phyloP scores from a whole-genome alignment of 92 coral and sea anemone species.

The Montipora capitata region DNA sequence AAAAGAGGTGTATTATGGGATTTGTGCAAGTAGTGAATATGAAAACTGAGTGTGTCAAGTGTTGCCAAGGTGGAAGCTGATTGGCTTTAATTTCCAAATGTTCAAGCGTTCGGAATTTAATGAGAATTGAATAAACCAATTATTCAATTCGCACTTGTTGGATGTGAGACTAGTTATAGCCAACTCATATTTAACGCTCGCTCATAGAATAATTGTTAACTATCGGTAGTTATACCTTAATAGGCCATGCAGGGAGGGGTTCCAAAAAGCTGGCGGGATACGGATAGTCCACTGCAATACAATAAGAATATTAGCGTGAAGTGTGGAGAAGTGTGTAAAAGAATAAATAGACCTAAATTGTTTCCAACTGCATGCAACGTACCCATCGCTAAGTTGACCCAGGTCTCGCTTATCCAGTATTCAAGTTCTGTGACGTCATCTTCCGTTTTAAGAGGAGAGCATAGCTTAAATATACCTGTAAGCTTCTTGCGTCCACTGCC shows the following conservation, averaged over 20 bases:
- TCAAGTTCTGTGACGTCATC: conserved; percentile 80
- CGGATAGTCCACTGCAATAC: conserved; percentile 92
- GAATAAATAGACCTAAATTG: no score
- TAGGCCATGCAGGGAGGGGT: conserved; percentile 99
- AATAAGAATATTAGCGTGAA: neutral
- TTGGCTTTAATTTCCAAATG: no score
- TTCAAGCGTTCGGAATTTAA: no score
- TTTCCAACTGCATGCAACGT: neutral
- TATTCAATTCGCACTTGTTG: no score
- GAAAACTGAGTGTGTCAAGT: no score
- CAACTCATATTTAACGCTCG: no score
- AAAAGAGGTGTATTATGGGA: no score
- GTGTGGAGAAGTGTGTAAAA: neutral
- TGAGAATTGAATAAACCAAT: no score
- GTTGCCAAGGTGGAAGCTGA: no score
- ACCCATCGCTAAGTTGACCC: conserved; percentile 99
- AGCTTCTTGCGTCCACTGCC: conserved; percentile 84
- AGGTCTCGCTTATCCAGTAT: conserved; percentile 96
- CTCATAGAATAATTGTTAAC: neutral
- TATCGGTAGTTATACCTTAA: conserved; percentile 76
- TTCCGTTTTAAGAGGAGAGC: conserved; percentile 85
- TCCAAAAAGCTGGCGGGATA: conserved; percentile 96
- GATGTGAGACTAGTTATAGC: no score
- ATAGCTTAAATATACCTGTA: conserved; percentile 80
- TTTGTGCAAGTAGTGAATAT: no score